Percentiles rank a stretch among this genome's conserved stretches.
Conservation (phyloP, 2,113 vertebrate species). For the Channa argus region DNA sequence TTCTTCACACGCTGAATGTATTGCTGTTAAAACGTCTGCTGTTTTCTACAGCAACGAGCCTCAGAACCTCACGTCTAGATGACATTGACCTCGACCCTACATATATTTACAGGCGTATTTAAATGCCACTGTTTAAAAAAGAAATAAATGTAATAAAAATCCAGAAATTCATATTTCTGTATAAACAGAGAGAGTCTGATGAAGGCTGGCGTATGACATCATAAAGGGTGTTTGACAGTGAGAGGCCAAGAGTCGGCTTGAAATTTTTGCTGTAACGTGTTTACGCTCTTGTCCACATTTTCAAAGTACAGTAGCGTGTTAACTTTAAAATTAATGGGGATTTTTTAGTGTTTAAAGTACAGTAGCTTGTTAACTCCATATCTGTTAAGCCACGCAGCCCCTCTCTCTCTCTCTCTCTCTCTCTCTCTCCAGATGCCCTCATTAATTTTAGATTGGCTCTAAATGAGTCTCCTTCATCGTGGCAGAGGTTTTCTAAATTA, state of each 20-base stretch:
- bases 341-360: constrained; percentile 77
- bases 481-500: constrained; percentile 80
- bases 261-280: constrained; percentile 40
- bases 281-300: constrained; percentile 48
- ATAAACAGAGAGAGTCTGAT: constrained; percentile 12
- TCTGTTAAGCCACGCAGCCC: constrained; percentile 74
- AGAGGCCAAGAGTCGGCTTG: constrained; percentile 45
- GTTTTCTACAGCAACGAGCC: background rate
- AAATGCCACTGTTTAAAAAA: constrained; percentile 12
- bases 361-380: constrained; percentile 77
- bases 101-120: constrained; percentile 8
- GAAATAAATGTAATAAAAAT: background rate
- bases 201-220: constrained; percentile 21
- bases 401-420: constrained; percentile 40
- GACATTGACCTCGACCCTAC: constrained; percentile 14
- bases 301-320: constrained; percentile 63
- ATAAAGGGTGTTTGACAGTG: constrained; percentile 36
- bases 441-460: constrained; percentile 85
- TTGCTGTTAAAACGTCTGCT: background rate
- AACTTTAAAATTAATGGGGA: constrained; percentile 75
- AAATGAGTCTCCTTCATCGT: constrained; percentile 82
- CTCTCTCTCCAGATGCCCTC: constrained; percentile 79
- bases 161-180: constrained; percentile 23
- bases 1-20: background rate
- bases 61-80: background rate